Evolutionary conservation across 2,888 invertebrate genomes (phyloP).

Genomic region (Cephus runcator): DNA sequence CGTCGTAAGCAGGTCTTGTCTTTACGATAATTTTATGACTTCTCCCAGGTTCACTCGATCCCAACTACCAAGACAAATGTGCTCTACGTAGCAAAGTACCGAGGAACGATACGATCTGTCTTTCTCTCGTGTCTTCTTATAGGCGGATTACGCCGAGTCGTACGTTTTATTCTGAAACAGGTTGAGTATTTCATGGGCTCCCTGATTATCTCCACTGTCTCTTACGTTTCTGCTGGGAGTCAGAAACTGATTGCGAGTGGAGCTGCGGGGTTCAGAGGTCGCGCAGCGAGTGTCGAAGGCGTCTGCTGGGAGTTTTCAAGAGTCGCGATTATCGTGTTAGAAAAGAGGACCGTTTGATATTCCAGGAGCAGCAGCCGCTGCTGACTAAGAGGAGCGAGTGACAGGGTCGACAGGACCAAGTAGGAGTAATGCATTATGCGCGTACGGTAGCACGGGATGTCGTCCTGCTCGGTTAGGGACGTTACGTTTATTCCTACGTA

Average conservation of each 20-base stretch:
- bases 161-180: background rate
- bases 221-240: background rate
- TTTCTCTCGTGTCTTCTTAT: background rate
- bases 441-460: slow-evolving; percentile 22
- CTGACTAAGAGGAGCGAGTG: background rate
- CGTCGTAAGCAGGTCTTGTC: background rate
- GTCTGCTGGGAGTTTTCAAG: background rate
- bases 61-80: background rate
- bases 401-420: background rate
- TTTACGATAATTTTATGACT: background rate
- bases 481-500: slow-evolving; percentile 29
- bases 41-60: background rate
- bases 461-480: slow-evolving; percentile 10
- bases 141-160: background rate
- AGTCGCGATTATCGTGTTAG: background rate
- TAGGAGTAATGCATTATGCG: slow-evolving; percentile 30
- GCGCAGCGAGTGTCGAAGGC: background rate
- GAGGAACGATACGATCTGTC: background rate
- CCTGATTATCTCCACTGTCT: background rate
- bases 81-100: background rate
- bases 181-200: background rate
- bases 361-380: background rate
- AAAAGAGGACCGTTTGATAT: background rate
- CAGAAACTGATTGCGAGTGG: background rate
- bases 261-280: background rate